Conservation (phyloP, 2,797 vertebrate genomes). For the Chiloscyllium punctatum region DNA sequence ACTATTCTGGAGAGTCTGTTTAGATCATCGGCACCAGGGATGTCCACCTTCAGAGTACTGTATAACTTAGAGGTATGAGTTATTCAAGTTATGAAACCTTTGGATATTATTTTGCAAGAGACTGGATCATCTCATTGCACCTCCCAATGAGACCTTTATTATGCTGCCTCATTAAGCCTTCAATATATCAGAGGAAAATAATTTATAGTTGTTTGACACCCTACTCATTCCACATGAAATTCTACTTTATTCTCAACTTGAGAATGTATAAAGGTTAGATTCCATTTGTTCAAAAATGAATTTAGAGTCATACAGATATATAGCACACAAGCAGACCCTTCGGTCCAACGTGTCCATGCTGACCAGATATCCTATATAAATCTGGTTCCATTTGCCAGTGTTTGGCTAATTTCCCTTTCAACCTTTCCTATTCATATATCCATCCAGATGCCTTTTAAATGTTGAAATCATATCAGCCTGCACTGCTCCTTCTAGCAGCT, state of each 20-base stretch:
- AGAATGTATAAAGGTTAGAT: not conserved
- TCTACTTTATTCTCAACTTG: conserved; percentile 4
- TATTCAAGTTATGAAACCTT: not conserved
- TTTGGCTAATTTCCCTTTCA: too few relatives aligned
- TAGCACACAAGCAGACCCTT: too few relatives aligned
- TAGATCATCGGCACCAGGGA: conserved; percentile 90
- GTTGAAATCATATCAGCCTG: too few relatives aligned
- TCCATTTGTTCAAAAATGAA: not conserved
- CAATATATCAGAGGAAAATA: not conserved
- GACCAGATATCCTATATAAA: too few relatives aligned
- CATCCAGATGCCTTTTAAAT: too few relatives aligned
- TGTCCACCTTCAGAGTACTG: conserved; percentile 97
- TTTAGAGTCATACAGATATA: too few relatives aligned
- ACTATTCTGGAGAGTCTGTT: conserved; percentile 94
- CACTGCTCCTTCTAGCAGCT: too few relatives aligned
- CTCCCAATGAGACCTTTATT: not conserved
- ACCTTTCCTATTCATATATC: too few relatives aligned
- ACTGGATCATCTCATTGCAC: not conserved
- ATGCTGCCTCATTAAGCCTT: not conserved
- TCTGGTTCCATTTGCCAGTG: too few relatives aligned
- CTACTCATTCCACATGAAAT: not conserved
- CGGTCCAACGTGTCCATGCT: too few relatives aligned
- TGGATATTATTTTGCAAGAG: not conserved
- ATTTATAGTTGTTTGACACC: not conserved
- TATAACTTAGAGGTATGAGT: conserved; percentile 88